Evolutionary conservation across 2,888 invertebrate species (phyloP), one percentile per base, ranked within the genome.

Genomic region (Toxonevra muliebris): DNA sequence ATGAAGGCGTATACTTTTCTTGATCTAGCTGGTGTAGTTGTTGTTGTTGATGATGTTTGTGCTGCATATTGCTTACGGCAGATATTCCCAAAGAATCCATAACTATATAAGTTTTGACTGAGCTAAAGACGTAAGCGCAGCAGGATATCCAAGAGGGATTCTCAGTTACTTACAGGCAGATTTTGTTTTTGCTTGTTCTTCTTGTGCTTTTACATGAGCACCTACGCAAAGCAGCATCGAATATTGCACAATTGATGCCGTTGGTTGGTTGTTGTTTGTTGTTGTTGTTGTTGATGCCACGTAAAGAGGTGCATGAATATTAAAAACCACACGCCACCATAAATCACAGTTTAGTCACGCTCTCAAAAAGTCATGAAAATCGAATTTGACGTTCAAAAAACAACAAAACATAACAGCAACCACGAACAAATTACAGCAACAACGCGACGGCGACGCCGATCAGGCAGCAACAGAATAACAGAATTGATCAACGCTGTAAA

Each of bases 261-360:
- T n/a, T 41, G 72, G 30, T n/a, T 8, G 20, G 53, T 53, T 12
- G 52, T 20, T 63, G 54, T 63, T 70, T 48, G 69, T 61, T 11
- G 11, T 52, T 43, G 10, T 43, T 12, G 45, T 43, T 15, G 48
- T 48, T 15, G 54, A 17, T 48, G 55, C 52, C 50, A 64, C 50
- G 12, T 43, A 71, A 55, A 73, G 43, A 72, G 72, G 76, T 76
- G 79, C 81, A 82, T 82, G 82, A 82, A 81, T 80, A 81, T 81
- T 80, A 80, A 82, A 84, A 82, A 82, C 80, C 83, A 82, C 84
- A 84, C 84, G 84, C 84, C 83, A 84, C 82, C 83, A 84, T 84
- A 84, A 84, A 84, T 84, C 84, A 85, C 83, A 77, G 76, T 77
- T 80, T 81, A 81, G 84, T 84, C 85, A 84, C 84, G 84, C 82